A percentile compares a stretch with the other conserved stretches of the same genome.
Evolutionary conservation across 2,888 invertebrate genomes (phyloP).

Genomic region (Metallyticus violacea): DNA sequence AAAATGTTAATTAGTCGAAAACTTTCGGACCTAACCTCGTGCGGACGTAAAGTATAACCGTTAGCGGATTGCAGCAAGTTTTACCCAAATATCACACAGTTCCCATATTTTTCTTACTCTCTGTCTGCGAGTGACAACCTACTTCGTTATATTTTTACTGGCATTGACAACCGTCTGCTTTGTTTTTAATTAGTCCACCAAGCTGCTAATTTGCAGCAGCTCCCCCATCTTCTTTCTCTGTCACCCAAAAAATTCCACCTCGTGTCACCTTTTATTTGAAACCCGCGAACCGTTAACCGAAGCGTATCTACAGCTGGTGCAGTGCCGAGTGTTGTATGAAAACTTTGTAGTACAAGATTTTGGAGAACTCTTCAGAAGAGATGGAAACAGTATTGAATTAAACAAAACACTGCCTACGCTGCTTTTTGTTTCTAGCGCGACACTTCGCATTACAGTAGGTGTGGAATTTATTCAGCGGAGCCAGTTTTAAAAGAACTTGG

Average conservation of each 20-base stretch:
- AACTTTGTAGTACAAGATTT: background rate
- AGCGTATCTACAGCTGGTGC: background rate
- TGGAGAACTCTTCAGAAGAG: background rate
- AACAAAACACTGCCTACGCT: background rate
- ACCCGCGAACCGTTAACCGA: background rate
- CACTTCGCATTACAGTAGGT: background rate
- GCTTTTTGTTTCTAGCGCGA: background rate
- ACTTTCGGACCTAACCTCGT: too few species aligned
- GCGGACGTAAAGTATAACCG: too few species aligned
- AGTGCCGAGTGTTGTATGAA: background rate
- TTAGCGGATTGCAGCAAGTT: too few species aligned
- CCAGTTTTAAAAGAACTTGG: too few species aligned
- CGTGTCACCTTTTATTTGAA: background rate
- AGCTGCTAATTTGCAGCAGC: background rate
- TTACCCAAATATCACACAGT: too few species aligned
- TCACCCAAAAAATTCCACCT: background rate
- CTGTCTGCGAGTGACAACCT: background rate
- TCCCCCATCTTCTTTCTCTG: background rate
- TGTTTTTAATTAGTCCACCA: background rate
- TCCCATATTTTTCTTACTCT: background rate
- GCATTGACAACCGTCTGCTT: background rate
- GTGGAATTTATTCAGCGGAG: background rate
- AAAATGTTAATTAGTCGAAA: too few species aligned
- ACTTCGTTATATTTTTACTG: background rate
- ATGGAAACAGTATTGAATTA: background rate